Percentiles rank a stretch among this genome's conserved stretches.
These are phyloP conservation scores for Cotesia congregata DNA, from an alignment of 2,888 invertebrate genomes.

Conservation along the genomic window DNA sequence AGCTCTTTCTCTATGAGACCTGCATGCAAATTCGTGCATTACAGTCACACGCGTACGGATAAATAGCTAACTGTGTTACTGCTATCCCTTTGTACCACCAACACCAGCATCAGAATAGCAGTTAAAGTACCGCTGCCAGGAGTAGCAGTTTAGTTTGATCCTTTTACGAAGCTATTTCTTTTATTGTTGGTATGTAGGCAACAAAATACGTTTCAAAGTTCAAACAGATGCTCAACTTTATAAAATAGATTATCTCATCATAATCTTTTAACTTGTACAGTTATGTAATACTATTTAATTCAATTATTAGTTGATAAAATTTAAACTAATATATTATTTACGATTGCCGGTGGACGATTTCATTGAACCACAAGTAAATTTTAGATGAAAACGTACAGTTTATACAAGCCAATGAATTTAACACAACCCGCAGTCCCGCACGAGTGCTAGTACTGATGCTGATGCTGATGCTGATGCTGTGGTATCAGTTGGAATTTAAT, in stretches of 20 bases:
- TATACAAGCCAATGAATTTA: not conserved
- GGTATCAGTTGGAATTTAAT: constrained; percentile 37
- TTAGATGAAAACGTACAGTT: constrained; percentile 24
- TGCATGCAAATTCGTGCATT: constrained; percentile 41
- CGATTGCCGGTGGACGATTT: not conserved
- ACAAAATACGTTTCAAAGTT: not conserved
- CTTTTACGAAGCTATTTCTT: constrained; percentile 4
- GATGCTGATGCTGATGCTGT: not conserved
- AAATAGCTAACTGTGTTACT: constrained; percentile 6
- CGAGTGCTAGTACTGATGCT: not conserved
- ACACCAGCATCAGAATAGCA: not conserved
- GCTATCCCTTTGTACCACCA: not conserved
- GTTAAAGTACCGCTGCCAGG: not conserved
- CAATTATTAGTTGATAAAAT: not conserved
- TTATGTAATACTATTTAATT: not conserved
- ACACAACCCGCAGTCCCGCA: constrained; percentile 6
- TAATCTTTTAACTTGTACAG: not conserved
- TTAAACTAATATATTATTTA: not conserved
- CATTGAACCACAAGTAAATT: not conserved
- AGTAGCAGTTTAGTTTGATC: not conserved
- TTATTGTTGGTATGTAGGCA: constrained; percentile 20
- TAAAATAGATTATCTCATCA: not conserved
- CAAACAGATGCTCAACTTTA: not conserved
- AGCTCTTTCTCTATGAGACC: constrained; percentile 32
- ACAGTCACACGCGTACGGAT: constrained; percentile 27